Base-by-base conservation (phyloP, 2,113 vertebrate species). In the Tychaedon coryphoeus region DNA sequence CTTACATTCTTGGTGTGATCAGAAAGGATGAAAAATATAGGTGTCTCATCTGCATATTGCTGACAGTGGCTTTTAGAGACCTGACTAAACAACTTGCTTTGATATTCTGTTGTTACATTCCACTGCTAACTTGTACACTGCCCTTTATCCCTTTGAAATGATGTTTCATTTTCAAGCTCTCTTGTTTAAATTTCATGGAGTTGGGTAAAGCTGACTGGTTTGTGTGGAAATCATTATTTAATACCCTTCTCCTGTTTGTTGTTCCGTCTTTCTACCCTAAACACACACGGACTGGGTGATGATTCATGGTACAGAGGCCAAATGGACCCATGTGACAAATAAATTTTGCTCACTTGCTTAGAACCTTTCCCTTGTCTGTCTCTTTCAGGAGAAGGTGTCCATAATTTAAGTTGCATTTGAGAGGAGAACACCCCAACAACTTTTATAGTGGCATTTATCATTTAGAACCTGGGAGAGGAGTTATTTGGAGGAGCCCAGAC, bases 401-500 rank as follows among this genome's bases (percentile, higher is more conserved):
- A 70, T 91, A 91, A 95, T 92, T 95, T 78, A 75, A 90, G 62
- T 43, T 86, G 34, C 53, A 76, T 91, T 85, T 95, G 84, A 91
- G 89, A 92, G 53, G 42, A 86, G 66, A 95, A 92, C 80, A 85
- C 50, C 73, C 70, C 54, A 94, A 74, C 74, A 91, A 88, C 74
- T 78, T 91, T 87, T 88, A 92, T 66, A 70, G 76, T 62, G 57
- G 42, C 54, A 94, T 94, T 96, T 90, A 85, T 95, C 58, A 93
- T 77, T 85, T 93, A 88, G 45, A 82, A 90, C 19, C 29, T 57
- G 66, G 36, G 58, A 93, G 53, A 91, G 42, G 58, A 95, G 38
- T 94, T 91, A 87, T 66, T 81, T 61, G 87, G 62, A 91, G 54
- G 28, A 78, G 42, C 31, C 65, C 36, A 72, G 54, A 33, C 36